Conservation (phyloP, 2,113 vertebrate genomes). For the Bolborhynchus lineola region DNA sequence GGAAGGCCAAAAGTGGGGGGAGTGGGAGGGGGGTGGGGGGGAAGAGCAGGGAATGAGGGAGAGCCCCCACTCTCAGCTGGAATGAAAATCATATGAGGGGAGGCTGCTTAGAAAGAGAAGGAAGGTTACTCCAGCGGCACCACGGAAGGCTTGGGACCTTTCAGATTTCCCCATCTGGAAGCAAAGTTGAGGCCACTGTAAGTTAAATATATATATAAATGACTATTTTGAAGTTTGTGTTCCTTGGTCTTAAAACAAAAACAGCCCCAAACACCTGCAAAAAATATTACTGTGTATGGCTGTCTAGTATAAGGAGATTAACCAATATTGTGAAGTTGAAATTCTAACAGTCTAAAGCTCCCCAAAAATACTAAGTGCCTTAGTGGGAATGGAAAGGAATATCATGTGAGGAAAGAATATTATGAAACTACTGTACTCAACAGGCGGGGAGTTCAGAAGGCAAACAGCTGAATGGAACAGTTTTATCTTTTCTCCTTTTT, state of each 20-base stretch:
- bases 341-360: neutral
- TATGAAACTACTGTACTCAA: neutral
- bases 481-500: neutral
- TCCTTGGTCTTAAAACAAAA: neutral
- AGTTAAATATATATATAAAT: neutral
- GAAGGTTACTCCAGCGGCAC: neutral
- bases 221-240: neutral
- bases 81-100: slow-evolving; percentile 13
- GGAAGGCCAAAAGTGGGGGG: neutral
- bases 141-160: neutral
- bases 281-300: neutral
- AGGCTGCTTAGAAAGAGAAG: neutral
- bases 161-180: slow-evolving; percentile 25
- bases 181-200: neutral
- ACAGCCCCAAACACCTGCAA: neutral
- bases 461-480: neutral
- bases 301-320: neutral
- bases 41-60: too few species aligned
- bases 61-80: neutral
- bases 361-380: neutral
- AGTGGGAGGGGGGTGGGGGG: rapidly evolving
- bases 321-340: neutral
- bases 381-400: neutral
- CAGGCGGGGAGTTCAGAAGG: neutral
- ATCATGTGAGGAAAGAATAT: neutral